Evolutionary conservation across 2,113 vertebrate species (phyloP).

Genomic region (Suncus etruscus): DNA sequence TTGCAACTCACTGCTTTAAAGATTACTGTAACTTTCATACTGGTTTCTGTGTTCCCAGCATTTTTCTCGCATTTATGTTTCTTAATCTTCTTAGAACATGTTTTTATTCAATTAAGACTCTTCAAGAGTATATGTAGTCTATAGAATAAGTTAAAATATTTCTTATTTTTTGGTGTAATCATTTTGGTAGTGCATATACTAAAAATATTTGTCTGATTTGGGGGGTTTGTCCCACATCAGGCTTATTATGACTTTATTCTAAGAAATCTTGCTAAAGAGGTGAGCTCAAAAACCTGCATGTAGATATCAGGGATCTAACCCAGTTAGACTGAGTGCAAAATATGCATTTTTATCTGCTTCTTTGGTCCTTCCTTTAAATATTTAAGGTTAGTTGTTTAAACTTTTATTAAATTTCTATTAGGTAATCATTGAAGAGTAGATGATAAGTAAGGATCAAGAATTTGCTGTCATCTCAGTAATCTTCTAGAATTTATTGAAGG

Average conservation of each 20-base stretch:
- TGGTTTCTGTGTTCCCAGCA: background rate
- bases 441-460: background rate
- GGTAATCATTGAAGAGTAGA: background rate
- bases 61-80: background rate
- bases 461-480: background rate
- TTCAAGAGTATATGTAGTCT: background rate
- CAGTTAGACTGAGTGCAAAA: too few relatives aligned
- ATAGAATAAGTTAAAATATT: background rate
- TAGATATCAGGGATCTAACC: too few relatives aligned
- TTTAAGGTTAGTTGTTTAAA: constrained; percentile 26
- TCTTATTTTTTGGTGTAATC: background rate
- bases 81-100: background rate
- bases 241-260: too few relatives aligned
- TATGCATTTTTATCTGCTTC: too few relatives aligned
- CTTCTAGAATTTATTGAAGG: background rate
- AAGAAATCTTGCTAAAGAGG: too few relatives aligned
- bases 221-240: too few relatives aligned
- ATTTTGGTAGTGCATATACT: too few relatives aligned
- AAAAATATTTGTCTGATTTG: too few relatives aligned
- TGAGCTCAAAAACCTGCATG: too few relatives aligned
- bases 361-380: background rate
- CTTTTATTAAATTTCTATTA: background rate
- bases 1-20: background rate
- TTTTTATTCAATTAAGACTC: background rate
- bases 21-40: background rate